Conservation (phyloP, 2,113 vertebrate species). For the Hemichromis elongatus region DNA sequence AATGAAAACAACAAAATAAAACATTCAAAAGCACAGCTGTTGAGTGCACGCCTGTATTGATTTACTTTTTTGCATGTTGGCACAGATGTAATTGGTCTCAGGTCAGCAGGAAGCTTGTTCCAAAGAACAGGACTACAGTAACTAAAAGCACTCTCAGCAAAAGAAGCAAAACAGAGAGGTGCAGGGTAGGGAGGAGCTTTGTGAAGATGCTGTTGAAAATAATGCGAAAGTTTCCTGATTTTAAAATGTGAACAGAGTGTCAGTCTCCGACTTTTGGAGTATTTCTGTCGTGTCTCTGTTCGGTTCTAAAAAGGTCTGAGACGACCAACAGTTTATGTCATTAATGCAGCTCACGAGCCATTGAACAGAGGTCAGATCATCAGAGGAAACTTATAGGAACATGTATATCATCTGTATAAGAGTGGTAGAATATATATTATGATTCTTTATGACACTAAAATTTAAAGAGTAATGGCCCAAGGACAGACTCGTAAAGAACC, state of each 20-base stretch:
- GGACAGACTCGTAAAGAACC: not conserved
- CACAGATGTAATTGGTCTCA: not conserved
- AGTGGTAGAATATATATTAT: not conserved
- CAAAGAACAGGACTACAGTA: not conserved
- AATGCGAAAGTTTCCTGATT: not conserved
- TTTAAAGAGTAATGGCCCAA: not conserved
- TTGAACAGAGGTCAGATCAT: not conserved
- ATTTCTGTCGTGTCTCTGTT: not conserved
- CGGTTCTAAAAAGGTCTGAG: not conserved
- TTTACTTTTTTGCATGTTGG: not conserved
- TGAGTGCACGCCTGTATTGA: not conserved
- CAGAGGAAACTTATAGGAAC: not conserved
- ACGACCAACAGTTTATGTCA: not conserved
- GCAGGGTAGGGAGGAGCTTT: not conserved
- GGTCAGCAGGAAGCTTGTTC: not conserved
- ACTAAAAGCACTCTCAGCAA: not conserved
- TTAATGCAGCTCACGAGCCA: not conserved
- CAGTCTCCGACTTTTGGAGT: not conserved
- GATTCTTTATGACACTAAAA: not conserved
- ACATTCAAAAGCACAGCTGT: not conserved
- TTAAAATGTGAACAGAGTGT: not conserved
- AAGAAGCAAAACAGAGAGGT: not conserved
- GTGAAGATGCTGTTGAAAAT: not conserved
- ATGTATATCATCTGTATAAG: not conserved
- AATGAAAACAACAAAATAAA: not conserved